Evolutionary conservation across 2,888 invertebrate species (phyloP).

Genomic region (Pomacea canaliculata): DNA sequence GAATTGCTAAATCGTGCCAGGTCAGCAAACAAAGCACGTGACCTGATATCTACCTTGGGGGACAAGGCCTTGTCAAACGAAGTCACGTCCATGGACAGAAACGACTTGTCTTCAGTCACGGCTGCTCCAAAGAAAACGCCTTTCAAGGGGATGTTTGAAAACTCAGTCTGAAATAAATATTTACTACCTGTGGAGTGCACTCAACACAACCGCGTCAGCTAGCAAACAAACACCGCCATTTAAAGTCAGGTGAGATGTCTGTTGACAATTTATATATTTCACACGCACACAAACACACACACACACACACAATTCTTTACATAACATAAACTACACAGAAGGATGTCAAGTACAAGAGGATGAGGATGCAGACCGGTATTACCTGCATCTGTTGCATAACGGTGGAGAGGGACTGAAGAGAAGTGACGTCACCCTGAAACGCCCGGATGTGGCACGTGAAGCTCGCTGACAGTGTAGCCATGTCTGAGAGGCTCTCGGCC

Average conservation of each 20-base stretch:
- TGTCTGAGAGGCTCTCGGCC: slow-evolving; percentile 7
- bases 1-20: no score
- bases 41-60: slow-evolving; percentile 42
- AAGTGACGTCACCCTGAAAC: slow-evolving; percentile 29
- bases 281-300: no score
- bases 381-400: slow-evolving; percentile 13
- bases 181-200: no score
- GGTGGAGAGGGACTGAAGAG: neutral
- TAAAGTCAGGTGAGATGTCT: no score
- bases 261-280: no score
- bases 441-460: slow-evolving; percentile 10
- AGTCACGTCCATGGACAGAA: slow-evolving; percentile 35
- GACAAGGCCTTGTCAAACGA: slow-evolving; percentile 36
- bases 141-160: slow-evolving; percentile 28
- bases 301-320: no score
- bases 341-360: no score
- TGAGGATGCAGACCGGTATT: no score
- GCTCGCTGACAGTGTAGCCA: slow-evolving; percentile 5
- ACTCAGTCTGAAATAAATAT: neutral
- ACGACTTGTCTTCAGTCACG: slow-evolving; percentile 37
- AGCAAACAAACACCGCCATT: no score
- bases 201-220: no score
- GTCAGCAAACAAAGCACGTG: no score
- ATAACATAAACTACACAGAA: no score
- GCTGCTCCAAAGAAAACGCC: slow-evolving; percentile 57